Conservation (phyloP, 2,797 vertebrate genomes). For the Denticeps clupeoides region DNA sequence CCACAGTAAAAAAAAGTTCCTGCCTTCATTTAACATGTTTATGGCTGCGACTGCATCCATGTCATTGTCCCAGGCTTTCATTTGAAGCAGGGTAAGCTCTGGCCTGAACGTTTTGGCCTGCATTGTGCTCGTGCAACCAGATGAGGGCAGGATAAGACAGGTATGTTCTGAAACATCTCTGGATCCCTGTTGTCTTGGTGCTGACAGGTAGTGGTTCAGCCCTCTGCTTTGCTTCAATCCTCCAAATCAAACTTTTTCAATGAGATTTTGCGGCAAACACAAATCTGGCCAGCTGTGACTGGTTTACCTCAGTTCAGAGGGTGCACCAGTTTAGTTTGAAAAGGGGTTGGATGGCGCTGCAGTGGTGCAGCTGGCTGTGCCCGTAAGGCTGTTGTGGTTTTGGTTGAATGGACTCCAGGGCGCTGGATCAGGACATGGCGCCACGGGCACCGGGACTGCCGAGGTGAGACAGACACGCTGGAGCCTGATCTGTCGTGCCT, state of each 20-base stretch:
- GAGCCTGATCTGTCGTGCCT: constrained; percentile 49
- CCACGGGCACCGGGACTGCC: neutral
- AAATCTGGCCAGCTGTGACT: no score
- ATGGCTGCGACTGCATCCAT: neutral
- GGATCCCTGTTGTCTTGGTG: neutral
- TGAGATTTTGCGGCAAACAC: no score
- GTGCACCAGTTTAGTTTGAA: no score
- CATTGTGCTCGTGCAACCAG: neutral
- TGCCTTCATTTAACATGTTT: neutral
- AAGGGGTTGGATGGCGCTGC: no score
- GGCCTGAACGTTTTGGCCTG: neutral
- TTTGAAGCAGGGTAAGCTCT: neutral
- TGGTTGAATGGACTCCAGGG: neutral
- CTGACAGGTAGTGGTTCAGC: no score
- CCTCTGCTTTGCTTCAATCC: no score
- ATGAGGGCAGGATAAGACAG: constrained; percentile 17
- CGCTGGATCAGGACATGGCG: neutral
- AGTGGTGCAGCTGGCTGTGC: neutral
- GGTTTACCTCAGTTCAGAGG: no score
- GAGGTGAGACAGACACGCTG: constrained; percentile 47
- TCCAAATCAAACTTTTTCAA: no score
- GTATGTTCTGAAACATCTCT: no score
- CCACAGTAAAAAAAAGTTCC: neutral
- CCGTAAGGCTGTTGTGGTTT: neutral
- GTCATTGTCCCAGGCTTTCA: neutral